phyloP scores from a whole-genome alignment of 35 echinoderm and acorn worm species.

The Patiria miniata region DNA sequence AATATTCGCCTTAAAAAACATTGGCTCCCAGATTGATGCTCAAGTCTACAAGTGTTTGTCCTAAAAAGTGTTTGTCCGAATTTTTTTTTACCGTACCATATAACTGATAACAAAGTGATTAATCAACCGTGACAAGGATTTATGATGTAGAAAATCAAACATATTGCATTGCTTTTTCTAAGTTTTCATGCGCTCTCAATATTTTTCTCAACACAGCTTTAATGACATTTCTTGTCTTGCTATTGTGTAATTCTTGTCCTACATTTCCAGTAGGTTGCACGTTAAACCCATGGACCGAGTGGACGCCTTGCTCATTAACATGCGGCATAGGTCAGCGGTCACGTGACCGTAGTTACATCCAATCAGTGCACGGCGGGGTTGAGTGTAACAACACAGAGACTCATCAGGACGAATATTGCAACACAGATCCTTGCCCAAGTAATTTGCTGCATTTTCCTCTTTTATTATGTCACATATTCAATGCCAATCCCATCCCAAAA shows the following conservation, averaged over 20 bases:
- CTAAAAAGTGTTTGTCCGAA: too few relatives aligned
- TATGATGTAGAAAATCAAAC: not conserved
- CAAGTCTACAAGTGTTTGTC: too few relatives aligned
- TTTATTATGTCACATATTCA: not conserved
- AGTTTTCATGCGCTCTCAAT: too few relatives aligned
- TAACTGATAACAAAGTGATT: too few relatives aligned
- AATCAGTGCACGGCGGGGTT: constrained; percentile 34
- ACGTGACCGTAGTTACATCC: constrained; percentile 25
- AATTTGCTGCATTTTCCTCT: not conserved
- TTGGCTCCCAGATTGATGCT: too few relatives aligned
- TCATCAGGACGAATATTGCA: constrained; percentile 72
- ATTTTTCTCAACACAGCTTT: too few relatives aligned
- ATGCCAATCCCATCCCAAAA: not conserved
- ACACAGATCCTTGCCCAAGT: constrained; percentile 81
- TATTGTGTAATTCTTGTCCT: too few relatives aligned
- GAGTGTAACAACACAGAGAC: constrained; percentile 35
- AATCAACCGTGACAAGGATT: too few relatives aligned
- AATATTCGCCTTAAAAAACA: too few relatives aligned
- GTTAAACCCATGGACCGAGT: constrained; percentile 56
- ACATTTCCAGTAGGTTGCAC: constrained; percentile 19
- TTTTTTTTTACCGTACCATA: too few relatives aligned
- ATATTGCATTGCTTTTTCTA: not conserved
- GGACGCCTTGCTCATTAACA: constrained; percentile 50
- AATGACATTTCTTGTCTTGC: too few relatives aligned
- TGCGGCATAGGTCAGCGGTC: constrained; percentile 59